Conservation (phyloP, 2,888 invertebrate species). For the Anoplius nigerrimus region DNA sequence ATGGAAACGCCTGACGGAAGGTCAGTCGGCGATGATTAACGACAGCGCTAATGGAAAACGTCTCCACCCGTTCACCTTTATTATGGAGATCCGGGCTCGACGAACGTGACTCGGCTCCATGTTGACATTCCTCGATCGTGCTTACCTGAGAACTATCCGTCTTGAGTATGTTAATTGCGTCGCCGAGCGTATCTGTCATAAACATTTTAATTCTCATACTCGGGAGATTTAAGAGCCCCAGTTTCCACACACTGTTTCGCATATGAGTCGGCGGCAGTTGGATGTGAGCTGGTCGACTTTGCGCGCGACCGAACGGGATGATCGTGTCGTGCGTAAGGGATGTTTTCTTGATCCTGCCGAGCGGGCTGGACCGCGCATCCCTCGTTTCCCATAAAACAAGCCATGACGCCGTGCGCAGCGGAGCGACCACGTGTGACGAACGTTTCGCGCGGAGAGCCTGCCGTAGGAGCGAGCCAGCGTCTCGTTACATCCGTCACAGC, state of each 20-base stretch:
- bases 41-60: slow-evolving; percentile 46
- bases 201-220: no score
- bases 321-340: slow-evolving; percentile 17
- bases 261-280: background rate
- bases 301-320: background rate
- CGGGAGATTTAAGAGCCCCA: background rate
- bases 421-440: slow-evolving; percentile 58
- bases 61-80: slow-evolving; percentile 40
- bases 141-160: background rate
- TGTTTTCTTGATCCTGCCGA: slow-evolving; percentile 39
- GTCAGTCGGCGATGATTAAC: slow-evolving; percentile 50
- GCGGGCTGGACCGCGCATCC: slow-evolving; percentile 38
- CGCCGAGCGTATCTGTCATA: no score
- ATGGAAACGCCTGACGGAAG: slow-evolving; percentile 39
- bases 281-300: background rate
- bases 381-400: slow-evolving; percentile 70
- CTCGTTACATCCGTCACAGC: slow-evolving; percentile 74
- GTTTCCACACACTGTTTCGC: background rate
- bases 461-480: slow-evolving; percentile 39
- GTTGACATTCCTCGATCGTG: no score
- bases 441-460: slow-evolving; percentile 27
- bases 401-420: slow-evolving; percentile 71
- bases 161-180: background rate
- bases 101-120: background rate
- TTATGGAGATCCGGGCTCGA: slow-evolving; percentile 22